phyloP scores from a whole-genome alignment of 2,888 invertebrate genomes.

The Agrotis segetum region DNA sequence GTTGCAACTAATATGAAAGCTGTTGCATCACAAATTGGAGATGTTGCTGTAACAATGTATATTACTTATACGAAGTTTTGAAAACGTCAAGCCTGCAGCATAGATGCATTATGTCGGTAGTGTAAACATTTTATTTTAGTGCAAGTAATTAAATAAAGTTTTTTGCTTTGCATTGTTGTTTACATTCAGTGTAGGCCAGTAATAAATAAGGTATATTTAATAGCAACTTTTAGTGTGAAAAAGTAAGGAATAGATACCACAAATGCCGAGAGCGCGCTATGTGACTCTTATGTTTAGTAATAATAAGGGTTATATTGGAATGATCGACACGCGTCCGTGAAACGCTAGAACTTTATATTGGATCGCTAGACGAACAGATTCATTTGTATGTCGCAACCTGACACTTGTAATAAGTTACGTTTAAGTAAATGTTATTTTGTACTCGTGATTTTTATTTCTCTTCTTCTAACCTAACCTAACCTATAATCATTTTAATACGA shows the following conservation, averaged over 20 bases:
- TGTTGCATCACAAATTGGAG: neutral
- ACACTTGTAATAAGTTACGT: conserved; percentile 61
- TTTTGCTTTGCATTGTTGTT: neutral
- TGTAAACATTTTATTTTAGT: neutral
- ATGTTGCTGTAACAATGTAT: neutral
- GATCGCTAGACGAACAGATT: conserved; percentile 51
- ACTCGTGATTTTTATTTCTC: conserved; percentile 62
- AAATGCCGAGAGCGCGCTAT: neutral
- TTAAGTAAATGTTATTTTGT: conserved; percentile 74
- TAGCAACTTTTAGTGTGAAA: neutral
- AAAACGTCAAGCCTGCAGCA: neutral
- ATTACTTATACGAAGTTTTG: neutral
- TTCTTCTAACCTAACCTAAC: neutral
- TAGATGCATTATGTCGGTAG: neutral
- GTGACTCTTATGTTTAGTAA: neutral
- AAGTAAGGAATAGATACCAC: neutral
- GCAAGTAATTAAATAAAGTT: neutral
- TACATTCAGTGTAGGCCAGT: conserved; percentile 13
- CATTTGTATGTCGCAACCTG: conserved; percentile 49
- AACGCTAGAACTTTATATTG: conserved; percentile 3
- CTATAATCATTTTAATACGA: too few relatives aligned
- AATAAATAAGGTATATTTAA: neutral
- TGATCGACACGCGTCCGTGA: neutral
- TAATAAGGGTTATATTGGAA: conserved; percentile 5
- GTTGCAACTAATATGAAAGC: neutral